Evolutionary conservation across 92 coral and sea anemone genomes (phyloP).

Genomic region (Desmophyllum pertusum): DNA sequence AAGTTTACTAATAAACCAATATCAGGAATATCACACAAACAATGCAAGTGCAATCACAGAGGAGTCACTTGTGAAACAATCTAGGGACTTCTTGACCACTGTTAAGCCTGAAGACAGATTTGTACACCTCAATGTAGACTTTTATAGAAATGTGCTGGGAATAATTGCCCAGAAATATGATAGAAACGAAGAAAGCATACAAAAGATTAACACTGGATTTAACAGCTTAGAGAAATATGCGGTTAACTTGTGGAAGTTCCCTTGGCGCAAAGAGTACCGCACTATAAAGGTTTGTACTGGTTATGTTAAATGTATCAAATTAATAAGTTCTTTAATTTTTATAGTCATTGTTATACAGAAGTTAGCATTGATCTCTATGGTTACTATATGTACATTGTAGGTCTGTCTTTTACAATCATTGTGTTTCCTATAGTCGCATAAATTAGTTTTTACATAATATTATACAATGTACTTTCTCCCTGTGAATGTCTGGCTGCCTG

Average conservation of each 20-base stretch:
- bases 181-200: background rate
- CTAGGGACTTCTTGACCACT: background rate
- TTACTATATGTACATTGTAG: too few species aligned
- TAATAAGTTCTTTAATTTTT: background rate
- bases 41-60: background rate
- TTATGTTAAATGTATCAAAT: too few species aligned
- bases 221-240: conserved; percentile 70
- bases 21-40: conserved; percentile 6
- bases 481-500: too few species aligned
- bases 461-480: too few species aligned
- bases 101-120: background rate
- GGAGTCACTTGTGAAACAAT: background rate
- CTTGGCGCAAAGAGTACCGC: conserved; percentile 79
- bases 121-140: background rate
- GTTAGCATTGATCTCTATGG: background rate
- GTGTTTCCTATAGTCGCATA: too few species aligned
- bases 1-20: background rate
- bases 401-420: too few species aligned
- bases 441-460: too few species aligned
- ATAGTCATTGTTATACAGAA: background rate
- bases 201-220: conserved; percentile 53
- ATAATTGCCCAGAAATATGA: background rate
- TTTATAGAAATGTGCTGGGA: background rate
- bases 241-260: conserved; percentile 59
- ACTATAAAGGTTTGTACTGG: conserved; percentile 64